Conservation (phyloP, 2,113 vertebrate genomes). For the Erpornis zantholeuca region DNA sequence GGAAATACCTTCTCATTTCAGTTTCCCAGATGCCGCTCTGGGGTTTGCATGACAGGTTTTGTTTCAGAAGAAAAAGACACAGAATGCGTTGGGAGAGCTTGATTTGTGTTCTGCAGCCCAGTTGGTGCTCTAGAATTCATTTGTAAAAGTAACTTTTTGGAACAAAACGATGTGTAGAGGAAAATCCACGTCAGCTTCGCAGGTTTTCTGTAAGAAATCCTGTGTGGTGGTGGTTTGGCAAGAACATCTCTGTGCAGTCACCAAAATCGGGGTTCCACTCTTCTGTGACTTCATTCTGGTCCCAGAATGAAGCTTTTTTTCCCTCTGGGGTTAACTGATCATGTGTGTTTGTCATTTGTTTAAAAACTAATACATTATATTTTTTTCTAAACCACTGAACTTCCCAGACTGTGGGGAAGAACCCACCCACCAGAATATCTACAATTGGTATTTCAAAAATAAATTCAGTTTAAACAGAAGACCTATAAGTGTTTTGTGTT, state of each 20-base stretch:
- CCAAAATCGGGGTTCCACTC: background rate
- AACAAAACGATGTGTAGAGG: background rate
- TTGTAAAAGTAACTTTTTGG: background rate
- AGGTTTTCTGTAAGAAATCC: background rate
- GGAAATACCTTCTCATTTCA: background rate
- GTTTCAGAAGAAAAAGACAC: background rate
- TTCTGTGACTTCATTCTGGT: background rate
- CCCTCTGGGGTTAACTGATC: background rate
- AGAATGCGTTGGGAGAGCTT: background rate
- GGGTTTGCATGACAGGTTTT: background rate
- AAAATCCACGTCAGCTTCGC: background rate
- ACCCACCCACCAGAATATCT: background rate
- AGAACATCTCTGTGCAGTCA: background rate
- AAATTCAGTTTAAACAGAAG: background rate
- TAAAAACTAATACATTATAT: background rate
- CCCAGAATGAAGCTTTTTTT: background rate
- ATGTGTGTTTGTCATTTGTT: background rate
- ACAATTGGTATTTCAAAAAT: background rate
- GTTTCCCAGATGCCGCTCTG: background rate
- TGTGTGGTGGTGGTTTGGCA: accelerated
- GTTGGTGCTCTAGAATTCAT: background rate
- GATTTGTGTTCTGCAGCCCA: background rate
- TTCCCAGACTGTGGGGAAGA: background rate
- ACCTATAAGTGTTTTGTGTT: background rate
- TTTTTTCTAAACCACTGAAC: background rate